Conservation (phyloP, 2,888 invertebrate genomes). For the Amiota communis region DNA sequence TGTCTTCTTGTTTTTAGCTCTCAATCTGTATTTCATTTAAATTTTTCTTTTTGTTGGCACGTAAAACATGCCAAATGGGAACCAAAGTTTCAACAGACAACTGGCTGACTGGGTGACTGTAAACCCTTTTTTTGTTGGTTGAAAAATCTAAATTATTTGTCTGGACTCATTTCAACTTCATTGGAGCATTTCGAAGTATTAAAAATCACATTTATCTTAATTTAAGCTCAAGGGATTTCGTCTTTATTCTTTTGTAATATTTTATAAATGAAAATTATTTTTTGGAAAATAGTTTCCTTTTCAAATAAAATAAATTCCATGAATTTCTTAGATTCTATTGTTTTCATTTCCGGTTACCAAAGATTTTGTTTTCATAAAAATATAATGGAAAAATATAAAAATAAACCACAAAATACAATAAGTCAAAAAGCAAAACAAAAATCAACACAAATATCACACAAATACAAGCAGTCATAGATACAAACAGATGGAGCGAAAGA, state of each 20-base stretch:
- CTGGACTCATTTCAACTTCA: background rate
- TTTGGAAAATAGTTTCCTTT: too few relatives aligned
- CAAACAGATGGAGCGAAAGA: background rate
- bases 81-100: slow-evolving; percentile 46
- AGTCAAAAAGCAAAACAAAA: background rate
- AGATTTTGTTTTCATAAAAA: background rate
- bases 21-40: background rate
- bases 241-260: background rate
- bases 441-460: background rate
- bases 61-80: slow-evolving; percentile 50
- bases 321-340: background rate
- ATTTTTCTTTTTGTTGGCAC: slow-evolving; percentile 7
- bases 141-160: background rate
- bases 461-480: background rate
- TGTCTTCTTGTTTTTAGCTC: background rate
- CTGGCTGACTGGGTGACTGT: background rate
- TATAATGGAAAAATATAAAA: background rate
- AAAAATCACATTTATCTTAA: background rate
- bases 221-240: background rate
- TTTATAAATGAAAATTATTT: too few relatives aligned
- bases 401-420: background rate
- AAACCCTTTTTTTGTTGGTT: background rate
- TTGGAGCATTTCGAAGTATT: background rate
- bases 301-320: too few relatives aligned
- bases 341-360: too few relatives aligned